Base-by-base conservation (phyloP, 2,797 vertebrate species). In the Enteromius fasciolatus region DNA sequence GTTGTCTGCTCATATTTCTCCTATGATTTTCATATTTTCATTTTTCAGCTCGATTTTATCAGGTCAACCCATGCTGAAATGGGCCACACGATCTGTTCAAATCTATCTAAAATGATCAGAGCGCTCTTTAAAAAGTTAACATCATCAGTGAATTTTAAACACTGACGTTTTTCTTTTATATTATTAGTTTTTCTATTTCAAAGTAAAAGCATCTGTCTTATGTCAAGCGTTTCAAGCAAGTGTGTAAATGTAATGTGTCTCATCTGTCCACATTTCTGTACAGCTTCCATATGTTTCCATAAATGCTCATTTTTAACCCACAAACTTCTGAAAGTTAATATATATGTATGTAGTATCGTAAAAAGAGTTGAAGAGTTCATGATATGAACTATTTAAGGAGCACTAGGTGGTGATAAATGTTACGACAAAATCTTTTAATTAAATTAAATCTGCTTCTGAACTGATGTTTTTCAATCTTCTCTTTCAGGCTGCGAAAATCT, bases 401-500 rank as follows among this genome's bases (percentile, higher is more conserved):
- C 25, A 31, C 61, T 63, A 17, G 31, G 14, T 31, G 15, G 3
- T 54, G 5, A 5, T 39, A 79, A 54, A 69, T 18, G 67, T 80
- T 61, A n/a, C 7, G 36, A 41, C 8, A 44, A 41, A 59, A 2
- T 7, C 20, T 39, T 52, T 74, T 4, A 28, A 54, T 20, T 4
- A 17, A 63, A 72, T 28, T 0, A 46, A 28, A 33, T 18, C 9
- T 61, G 23, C 63, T 39, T 8, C 78, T 70, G 1, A 80, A 70
- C 15, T 69, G 5, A 41, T 28, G 36, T 80, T 59, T 41, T 33
- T 84, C 90, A 12, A 39, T 44, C 39, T 84, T 68, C 23, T 85
- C 84, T 36, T 81, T 94, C 76, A 99, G 98, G 97, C 98, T 83
- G 98, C 97, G 72, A 99, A 99, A 94, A 98, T 99, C 91, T 99